These are phyloP conservation scores for Petrosia ficiformis DNA, from an alignment of 37 sponge, comb jelly and placozoan genomes.

Conservation along the genomic window DNA sequence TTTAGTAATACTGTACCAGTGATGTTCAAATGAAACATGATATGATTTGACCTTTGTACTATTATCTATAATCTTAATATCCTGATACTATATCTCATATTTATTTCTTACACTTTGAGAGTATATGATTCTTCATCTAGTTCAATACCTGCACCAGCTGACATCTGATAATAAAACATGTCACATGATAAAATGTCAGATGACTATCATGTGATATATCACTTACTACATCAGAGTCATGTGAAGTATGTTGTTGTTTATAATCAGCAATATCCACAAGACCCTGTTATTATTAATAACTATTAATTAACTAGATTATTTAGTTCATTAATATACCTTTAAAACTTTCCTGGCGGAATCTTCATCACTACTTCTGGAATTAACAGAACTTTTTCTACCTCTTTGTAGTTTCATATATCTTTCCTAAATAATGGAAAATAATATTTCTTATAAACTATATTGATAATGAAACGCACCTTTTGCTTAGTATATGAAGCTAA, in stretches of 20 bases:
- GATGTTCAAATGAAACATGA: too few species aligned
- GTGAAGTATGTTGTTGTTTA: conserved; percentile 18
- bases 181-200: neutral
- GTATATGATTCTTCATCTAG: neutral
- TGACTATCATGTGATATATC: too few species aligned
- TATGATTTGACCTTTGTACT: too few species aligned
- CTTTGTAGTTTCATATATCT: conserved; percentile 29
- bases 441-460: too few species aligned
- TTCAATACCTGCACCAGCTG: neutral
- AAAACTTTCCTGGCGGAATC: conserved; percentile 68
- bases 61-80: too few species aligned
- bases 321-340: conserved; percentile 32
- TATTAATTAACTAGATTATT: neutral
- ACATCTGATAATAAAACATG: neutral
- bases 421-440: conserved; percentile 14
- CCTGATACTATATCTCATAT: neutral
- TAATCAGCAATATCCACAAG: conserved; percentile 51
- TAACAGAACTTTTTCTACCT: conserved; percentile 8
- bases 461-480: neutral
- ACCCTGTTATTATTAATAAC: conserved; percentile 13
- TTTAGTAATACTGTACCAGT: too few species aligned
- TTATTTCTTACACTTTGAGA: conserved; percentile 5
- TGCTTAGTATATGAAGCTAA: conserved; percentile 13
- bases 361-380: conserved; percentile 11
- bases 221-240: conserved; percentile 30